Evolutionary conservation across 2,113 vertebrate genomes (phyloP).

Genomic region (Ochotona curzoniae): DNA sequence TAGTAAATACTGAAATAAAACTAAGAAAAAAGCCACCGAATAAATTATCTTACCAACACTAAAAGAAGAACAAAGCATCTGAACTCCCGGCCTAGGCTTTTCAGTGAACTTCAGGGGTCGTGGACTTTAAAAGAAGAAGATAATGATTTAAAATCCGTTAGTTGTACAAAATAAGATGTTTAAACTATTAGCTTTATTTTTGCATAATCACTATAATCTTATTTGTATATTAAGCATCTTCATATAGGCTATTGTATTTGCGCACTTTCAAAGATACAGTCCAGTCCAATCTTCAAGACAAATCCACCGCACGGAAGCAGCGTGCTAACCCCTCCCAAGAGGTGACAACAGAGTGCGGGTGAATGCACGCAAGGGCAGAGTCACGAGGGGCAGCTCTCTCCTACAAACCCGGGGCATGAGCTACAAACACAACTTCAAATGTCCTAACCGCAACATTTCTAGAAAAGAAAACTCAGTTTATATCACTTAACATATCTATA

Average conservation of each 20-base stretch:
- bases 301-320: not conserved
- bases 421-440: not conserved
- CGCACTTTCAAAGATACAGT: not conserved
- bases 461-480: not conserved
- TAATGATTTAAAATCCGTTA: conserved; percentile 43
- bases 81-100: conserved; percentile 94
- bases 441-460: not conserved
- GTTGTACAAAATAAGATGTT: not conserved
- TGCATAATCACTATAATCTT: not conserved
- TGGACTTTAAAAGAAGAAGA: conserved; percentile 70
- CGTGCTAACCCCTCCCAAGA: not conserved
- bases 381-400: not conserved
- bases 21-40: conserved; percentile 16
- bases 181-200: not conserved
- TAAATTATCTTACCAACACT: conserved; percentile 91
- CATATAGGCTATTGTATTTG: not conserved
- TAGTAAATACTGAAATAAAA: conserved; percentile 31
- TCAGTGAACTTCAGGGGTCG: conserved; percentile 96
- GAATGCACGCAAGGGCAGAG: not conserved
- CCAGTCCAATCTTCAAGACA: not conserved
- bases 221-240: not conserved
- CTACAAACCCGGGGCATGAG: not conserved
- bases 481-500: conserved; percentile 22
- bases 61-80: conserved; percentile 98
- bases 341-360: not conserved